Evolutionary conservation across 2,888 invertebrate species (phyloP).

Genomic region (Notodonta ziczac): DNA sequence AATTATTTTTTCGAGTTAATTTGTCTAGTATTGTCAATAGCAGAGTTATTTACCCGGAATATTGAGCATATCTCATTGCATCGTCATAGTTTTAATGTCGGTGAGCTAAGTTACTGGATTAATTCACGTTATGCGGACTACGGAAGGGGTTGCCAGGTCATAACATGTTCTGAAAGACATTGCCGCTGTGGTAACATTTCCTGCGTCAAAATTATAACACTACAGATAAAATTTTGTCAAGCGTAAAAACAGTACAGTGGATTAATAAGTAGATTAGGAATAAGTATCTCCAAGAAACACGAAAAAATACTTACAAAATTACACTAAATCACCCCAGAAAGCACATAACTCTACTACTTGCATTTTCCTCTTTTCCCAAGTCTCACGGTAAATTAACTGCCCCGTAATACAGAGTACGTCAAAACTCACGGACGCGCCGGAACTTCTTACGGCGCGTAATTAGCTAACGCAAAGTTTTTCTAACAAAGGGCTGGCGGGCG

Average conservation of each 20-base stretch:
- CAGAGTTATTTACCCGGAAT: slow-evolving; percentile 56
- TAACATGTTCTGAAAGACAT: background rate
- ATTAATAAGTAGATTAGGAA: too few relatives aligned
- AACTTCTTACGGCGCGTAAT: slow-evolving; percentile 63
- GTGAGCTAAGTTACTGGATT: slow-evolving; percentile 61
- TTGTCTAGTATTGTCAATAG: too few relatives aligned
- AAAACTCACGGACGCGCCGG: slow-evolving; percentile 55
- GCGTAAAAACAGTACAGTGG: too few relatives aligned
- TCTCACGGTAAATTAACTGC: slow-evolving; percentile 28
- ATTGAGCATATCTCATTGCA: slow-evolving; percentile 68
- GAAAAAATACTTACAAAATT: background rate
- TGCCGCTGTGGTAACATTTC: too few relatives aligned
- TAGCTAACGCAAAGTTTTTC: slow-evolving; percentile 68
- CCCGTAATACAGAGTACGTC: slow-evolving; percentile 26
- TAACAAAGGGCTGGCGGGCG: slow-evolving; percentile 51
- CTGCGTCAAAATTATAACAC: too few relatives aligned
- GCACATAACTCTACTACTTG: slow-evolving; percentile 9
- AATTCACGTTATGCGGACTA: slow-evolving; percentile 58
- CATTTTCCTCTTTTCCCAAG: slow-evolving; percentile 31
- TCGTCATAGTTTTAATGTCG: slow-evolving; percentile 58
- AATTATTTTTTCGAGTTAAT: too few relatives aligned
- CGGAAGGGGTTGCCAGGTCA: slow-evolving; percentile 13
- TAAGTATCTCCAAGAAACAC: too few relatives aligned
- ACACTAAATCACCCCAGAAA: background rate
- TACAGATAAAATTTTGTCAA: too few relatives aligned